Conservation (phyloP, 2,888 invertebrate species). For the Caenorhabditis sp. region DNA sequence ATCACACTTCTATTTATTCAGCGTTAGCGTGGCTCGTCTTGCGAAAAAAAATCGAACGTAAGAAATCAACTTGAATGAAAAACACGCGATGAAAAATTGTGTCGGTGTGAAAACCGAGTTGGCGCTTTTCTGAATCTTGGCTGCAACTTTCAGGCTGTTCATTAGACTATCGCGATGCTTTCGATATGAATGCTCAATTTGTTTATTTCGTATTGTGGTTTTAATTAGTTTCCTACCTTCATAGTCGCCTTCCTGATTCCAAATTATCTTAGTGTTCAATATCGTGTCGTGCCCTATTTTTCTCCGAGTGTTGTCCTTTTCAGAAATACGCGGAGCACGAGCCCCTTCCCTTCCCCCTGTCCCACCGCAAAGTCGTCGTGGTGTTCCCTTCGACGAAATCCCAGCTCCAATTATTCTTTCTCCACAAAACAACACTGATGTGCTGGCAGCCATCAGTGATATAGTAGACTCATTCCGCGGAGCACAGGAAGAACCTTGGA, state of each 20-base stretch:
- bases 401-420: slow-evolving; percentile 68
- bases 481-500: slow-evolving; percentile 75
- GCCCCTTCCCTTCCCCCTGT: slow-evolving; percentile 64
- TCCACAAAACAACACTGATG: slow-evolving; percentile 69
- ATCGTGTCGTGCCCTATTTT: slow-evolving; percentile 39
- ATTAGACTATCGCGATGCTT: neutral
- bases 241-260: neutral
- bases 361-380: slow-evolving; percentile 36
- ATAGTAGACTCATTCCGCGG: slow-evolving; percentile 75
- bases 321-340: slow-evolving; percentile 53
- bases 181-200: neutral
- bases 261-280: neutral
- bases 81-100: slow-evolving; percentile 22
- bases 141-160: slow-evolving; percentile 34
- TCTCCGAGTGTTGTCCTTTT: slow-evolving; percentile 49
- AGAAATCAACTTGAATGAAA: slow-evolving; percentile 63
- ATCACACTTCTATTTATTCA: slow-evolving; percentile 84
- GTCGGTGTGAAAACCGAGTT: slow-evolving; percentile 23
- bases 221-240: neutral
- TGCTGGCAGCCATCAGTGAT: slow-evolving; percentile 67
- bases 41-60: slow-evolving; percentile 93
- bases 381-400: slow-evolving; percentile 52
- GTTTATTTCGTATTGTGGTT: slow-evolving; percentile 25
- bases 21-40: slow-evolving; percentile 95
- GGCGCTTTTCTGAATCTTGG: slow-evolving; percentile 48